Conservation (phyloP, 2,797 vertebrate genomes). For the Coregonus suidteri region DNA sequence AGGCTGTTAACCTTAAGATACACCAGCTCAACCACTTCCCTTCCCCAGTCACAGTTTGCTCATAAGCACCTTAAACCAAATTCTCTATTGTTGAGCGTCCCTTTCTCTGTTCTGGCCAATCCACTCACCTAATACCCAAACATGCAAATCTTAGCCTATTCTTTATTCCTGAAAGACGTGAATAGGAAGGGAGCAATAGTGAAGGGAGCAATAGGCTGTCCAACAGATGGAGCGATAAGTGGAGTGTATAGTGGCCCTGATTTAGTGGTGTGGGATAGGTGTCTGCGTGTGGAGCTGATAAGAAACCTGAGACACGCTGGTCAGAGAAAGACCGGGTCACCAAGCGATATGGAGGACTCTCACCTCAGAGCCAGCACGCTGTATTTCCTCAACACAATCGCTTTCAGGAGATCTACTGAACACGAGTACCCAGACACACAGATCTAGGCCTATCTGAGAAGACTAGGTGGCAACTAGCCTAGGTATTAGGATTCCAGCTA, state of each 20-base stretch:
- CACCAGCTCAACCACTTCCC: too few species aligned
- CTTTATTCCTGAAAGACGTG: not conserved
- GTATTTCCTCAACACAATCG: slow-evolving; percentile 38
- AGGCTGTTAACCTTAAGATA: too few species aligned
- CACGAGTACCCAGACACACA: slow-evolving; percentile 34
- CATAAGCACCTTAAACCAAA: not conserved
- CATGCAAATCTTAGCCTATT: not conserved
- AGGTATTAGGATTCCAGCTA: slow-evolving; percentile 30
- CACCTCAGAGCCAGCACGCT: slow-evolving; percentile 26
- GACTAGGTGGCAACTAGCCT: slow-evolving; percentile 13
- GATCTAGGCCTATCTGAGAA: slow-evolving; percentile 15
- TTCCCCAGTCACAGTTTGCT: too few species aligned
- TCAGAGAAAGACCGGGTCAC: slow-evolving; percentile 30
- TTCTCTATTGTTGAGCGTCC: not conserved
- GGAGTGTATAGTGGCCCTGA: not conserved
- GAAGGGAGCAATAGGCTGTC: slow-evolving; percentile 1
- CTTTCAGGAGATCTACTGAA: slow-evolving; percentile 46
- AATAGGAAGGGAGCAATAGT: not conserved
- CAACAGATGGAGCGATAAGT: slow-evolving; percentile 35
- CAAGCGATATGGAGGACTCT: slow-evolving; percentile 37
- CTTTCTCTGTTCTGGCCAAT: slow-evolving; percentile 12
- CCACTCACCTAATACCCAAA: slow-evolving; percentile 25
- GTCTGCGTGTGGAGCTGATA: slow-evolving; percentile 42
- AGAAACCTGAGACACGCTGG: slow-evolving; percentile 29
- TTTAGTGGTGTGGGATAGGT: slow-evolving; percentile 7